phyloP scores from a whole-genome alignment of 2,113 vertebrate species.

The Montifringilla adamsi region DNA sequence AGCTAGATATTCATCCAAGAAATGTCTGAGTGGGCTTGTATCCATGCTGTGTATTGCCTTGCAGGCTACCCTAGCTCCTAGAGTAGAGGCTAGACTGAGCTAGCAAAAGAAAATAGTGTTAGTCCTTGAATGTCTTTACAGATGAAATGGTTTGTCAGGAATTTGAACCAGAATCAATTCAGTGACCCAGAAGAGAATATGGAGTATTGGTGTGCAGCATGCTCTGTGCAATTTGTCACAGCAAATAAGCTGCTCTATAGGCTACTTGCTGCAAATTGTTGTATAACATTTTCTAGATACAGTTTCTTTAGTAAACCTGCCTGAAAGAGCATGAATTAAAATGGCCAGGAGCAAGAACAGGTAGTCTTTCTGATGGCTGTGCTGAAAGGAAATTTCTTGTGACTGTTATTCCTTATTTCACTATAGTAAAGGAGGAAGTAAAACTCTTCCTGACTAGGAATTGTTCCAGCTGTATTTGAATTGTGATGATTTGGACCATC shows the following conservation, averaged over 20 bases:
- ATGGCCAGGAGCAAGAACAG: background rate
- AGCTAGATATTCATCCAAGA: background rate
- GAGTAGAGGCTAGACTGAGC: background rate
- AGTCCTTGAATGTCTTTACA: background rate
- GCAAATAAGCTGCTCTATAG: background rate
- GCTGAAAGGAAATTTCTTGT: background rate
- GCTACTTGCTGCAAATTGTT: background rate
- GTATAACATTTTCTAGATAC: background rate
- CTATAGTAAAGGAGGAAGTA: background rate
- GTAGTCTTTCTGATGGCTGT: background rate
- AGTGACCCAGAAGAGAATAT: slow-evolving; percentile 27
- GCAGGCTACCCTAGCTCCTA: background rate
- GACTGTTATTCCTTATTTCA: background rate
- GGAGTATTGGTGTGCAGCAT: background rate
- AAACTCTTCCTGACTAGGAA: background rate
- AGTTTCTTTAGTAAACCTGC: background rate
- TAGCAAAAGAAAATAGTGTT: background rate
- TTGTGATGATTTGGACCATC: background rate
- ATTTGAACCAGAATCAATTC: slow-evolving; percentile 22
- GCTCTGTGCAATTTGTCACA: background rate
- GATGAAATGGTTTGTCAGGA: background rate
- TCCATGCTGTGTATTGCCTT: background rate
- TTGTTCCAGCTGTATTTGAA: background rate
- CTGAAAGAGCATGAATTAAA: background rate
- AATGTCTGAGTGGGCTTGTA: background rate